Evolutionary conservation across 2,888 invertebrate genomes (phyloP), one percentile per base, ranked within the genome.

Genomic region (Physocephala rufipes): DNA sequence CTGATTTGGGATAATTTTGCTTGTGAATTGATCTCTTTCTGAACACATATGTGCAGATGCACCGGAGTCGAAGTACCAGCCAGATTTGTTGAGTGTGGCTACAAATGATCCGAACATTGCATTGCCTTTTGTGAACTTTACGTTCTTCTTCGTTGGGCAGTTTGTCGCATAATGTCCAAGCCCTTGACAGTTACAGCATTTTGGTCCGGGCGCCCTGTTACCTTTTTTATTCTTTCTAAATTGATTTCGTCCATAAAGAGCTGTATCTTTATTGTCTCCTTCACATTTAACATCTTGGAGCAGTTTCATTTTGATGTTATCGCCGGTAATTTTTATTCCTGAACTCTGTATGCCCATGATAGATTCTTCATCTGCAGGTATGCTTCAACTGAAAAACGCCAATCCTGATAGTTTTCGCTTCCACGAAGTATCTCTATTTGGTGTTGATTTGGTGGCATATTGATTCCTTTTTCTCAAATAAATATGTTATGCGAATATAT

Each of bases 311-410:
- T 72, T 69, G n/a, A 72, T 72, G 9, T 65, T 26, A 28, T 70
- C 69, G 2, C 62, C 66, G 16, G 66, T 72, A 1, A 72, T 70
- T 64, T 67, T 43, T 15, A 72, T 72, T 13, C 62, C 55, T 2
- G 67, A 72, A 24, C 62, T 72, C 66, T 69, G 69, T 53, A 73
- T 67, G 7, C 49, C 67, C 70, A 70, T 70, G 36, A n/a, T n/a
- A n/a, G n/a, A n/a, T n/a, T n/a, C n/a, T n/a, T n/a, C n/a, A n/a
- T n/a, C n/a, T n/a, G n/a, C n/a, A n/a, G n/a, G n/a, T n/a, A n/a
- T n/a, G n/a, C n/a, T n/a, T n/a, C n/a, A n/a, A n/a, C n/a, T n/a
- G n/a, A n/a, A n/a, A n/a, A n/a, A n/a, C n/a, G n/a, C n/a, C n/a
- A n/a, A n/a, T n/a, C n/a, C n/a, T n/a, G n/a, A n/a, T n/a, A n/a